Percentiles rank a stretch among this genome's conserved stretches.
Evolutionary conservation across 2,797 vertebrate species (phyloP).

Genomic region (Malacoraja senta): DNA sequence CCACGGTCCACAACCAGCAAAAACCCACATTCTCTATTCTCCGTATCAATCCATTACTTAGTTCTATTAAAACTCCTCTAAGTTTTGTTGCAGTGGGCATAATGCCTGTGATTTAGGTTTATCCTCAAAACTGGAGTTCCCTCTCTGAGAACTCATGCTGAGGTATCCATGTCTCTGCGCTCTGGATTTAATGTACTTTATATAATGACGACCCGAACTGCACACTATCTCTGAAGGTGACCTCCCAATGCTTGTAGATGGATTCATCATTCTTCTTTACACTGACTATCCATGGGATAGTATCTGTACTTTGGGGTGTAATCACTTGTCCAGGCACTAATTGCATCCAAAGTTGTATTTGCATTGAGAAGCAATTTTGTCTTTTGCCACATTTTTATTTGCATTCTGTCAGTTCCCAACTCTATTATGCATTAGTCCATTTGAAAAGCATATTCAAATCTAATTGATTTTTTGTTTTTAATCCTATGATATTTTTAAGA

Average conservation of each 20-base stretch:
- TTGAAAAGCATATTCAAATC: not conserved
- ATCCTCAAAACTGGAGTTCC: no score
- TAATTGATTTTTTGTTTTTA: not conserved
- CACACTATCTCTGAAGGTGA: not conserved
- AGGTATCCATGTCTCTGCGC: no score
- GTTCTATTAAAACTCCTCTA: no score
- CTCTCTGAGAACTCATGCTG: no score
- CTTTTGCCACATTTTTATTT: no score
- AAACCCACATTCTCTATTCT: not conserved
- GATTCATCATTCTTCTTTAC: not conserved
- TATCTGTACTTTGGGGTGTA: not conserved
- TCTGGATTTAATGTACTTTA: no score
- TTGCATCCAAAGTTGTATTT: not conserved
- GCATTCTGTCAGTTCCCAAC: no score
- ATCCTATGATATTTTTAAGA: not conserved
- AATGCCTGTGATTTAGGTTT: no score
- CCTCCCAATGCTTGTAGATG: not conserved
- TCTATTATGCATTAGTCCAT: not conserved
- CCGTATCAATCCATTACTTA: no score
- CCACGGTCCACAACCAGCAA: not conserved
- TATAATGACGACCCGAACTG: not conserved
- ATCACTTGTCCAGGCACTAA: not conserved
- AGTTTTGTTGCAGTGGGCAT: no score
- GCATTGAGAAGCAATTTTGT: not conserved
- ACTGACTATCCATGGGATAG: not conserved